Conservation (phyloP, 2,797 vertebrate species). For the Gymnocypris eckloni region DNA sequence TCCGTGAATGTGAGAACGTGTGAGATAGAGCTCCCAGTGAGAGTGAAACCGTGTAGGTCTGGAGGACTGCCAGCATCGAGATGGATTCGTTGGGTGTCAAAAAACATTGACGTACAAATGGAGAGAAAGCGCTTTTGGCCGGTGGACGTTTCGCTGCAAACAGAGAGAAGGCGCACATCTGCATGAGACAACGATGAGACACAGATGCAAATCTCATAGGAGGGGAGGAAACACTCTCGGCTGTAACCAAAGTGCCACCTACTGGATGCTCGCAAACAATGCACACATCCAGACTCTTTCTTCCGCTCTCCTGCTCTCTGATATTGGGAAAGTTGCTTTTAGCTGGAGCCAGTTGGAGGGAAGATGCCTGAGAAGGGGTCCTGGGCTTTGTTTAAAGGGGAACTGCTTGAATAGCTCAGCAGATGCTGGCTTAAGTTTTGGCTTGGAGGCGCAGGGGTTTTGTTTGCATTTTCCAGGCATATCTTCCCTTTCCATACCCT, state of each 20-base stretch:
- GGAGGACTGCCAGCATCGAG: slow-evolving; percentile 51
- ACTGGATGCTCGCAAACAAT: slow-evolving; percentile 64
- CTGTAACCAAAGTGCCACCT: slow-evolving; percentile 85
- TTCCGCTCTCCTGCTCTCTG: slow-evolving; percentile 67
- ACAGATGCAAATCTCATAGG: slow-evolving; percentile 15
- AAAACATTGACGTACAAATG: slow-evolving; percentile 59
- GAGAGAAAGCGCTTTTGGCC: slow-evolving; percentile 48
- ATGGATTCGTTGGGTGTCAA: slow-evolving; percentile 62
- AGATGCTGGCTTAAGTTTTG: slow-evolving; percentile 75
- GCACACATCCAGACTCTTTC: slow-evolving; percentile 62
- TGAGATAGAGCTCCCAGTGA: slow-evolving; percentile 20
- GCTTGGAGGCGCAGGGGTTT: slow-evolving; percentile 62
- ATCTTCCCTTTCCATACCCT: slow-evolving; percentile 67
- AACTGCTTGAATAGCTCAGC: slow-evolving; percentile 71
- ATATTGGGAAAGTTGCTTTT: slow-evolving; percentile 66
- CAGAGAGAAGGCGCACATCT: slow-evolving; percentile 59
- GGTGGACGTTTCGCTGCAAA: slow-evolving; percentile 45
- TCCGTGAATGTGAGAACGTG: slow-evolving; percentile 21
- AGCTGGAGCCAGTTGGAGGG: slow-evolving; percentile 74
- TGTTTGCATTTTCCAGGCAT: slow-evolving; percentile 59
- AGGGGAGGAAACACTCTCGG: slow-evolving; percentile 30
- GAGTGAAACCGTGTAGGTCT: slow-evolving; percentile 52
- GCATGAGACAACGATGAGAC: slow-evolving; percentile 52
- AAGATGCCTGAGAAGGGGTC: slow-evolving; percentile 65
- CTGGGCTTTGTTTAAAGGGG: slow-evolving; percentile 60